Percentiles rank a stretch among this genome's conserved stretches.
phyloP scores from a whole-genome alignment of 1,140 invertebrate genomes.

The Drosophila novamexicana region DNA sequence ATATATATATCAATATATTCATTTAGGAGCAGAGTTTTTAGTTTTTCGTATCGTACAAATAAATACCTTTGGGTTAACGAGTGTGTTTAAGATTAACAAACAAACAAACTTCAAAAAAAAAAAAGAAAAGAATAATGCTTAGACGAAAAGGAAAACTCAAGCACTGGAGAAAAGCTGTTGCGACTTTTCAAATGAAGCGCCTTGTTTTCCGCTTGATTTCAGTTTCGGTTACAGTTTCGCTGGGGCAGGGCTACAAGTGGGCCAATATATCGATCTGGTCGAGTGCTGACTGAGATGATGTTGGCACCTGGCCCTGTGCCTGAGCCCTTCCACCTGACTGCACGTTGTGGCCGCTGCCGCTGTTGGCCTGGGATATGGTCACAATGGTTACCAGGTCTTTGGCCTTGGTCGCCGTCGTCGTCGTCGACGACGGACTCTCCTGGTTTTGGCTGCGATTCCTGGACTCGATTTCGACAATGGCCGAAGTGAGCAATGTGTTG shows the following conservation, averaged over 20 bases:
- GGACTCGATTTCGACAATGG: conserved; percentile 75
- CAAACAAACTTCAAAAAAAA: conserved; percentile 21
- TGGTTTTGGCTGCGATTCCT: conserved; percentile 37
- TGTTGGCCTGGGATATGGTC: conserved; percentile 69
- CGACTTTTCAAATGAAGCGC: conserved; percentile 14
- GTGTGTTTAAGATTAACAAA: conserved; percentile 54
- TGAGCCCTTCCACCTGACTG: conserved; percentile 27
- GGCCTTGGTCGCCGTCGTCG: conserved; percentile 30
- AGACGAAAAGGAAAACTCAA: not conserved
- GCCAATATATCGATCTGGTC: conserved; percentile 83
- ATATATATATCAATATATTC: conserved; percentile 41
- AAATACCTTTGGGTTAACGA: conserved; percentile 84
- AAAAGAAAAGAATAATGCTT: not conserved
- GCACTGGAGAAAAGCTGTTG: not conserved
- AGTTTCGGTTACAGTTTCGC: conserved; percentile 10
- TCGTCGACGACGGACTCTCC: conserved; percentile 11
- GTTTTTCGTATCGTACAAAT: conserved; percentile 68
- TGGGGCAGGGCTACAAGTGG: conserved; percentile 62
- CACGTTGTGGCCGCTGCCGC: conserved; percentile 15
- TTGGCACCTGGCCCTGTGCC: conserved; percentile 25
- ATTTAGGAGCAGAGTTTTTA: conserved; percentile 57
- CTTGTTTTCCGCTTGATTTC: conserved; percentile 22
- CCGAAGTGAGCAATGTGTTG: conserved; percentile 74
- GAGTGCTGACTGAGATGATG: conserved; percentile 51
- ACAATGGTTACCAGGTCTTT: conserved; percentile 83